phyloP scores from a whole-genome alignment of 2,113 vertebrate genomes.

The Columba livia region DNA sequence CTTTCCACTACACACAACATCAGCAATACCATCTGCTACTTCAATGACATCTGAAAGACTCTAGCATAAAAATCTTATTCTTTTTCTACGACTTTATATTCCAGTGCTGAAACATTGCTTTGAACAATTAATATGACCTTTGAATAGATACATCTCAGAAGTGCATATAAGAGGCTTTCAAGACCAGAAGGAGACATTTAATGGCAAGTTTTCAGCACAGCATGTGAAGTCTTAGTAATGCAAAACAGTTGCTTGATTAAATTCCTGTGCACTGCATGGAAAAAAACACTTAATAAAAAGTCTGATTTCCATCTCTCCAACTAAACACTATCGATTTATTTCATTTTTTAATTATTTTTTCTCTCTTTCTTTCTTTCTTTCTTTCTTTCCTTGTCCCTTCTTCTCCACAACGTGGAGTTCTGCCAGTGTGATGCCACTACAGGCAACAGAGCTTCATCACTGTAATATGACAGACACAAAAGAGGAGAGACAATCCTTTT shows the following conservation, averaged over 20 bases:
- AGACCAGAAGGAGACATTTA: constrained; percentile 39
- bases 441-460: not conserved
- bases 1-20: not conserved
- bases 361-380: not conserved
- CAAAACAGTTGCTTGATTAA: constrained; percentile 41
- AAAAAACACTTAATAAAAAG: not conserved
- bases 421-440: not conserved
- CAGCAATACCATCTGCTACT: not conserved
- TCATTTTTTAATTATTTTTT: not conserved
- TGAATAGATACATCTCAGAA: not conserved
- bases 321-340: not conserved
- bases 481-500: not conserved
- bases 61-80: not conserved
- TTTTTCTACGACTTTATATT: not conserved
- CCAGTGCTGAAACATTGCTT: not conserved
- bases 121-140: constrained; percentile 32
- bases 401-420: not conserved
- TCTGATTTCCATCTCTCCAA: not conserved
- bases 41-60: not conserved
- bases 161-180: constrained; percentile 4
- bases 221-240: not conserved
- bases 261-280: not conserved
- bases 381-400: rapidly evolving
- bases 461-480: not conserved
- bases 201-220: constrained; percentile 33